Base-by-base conservation (phyloP, 2,888 invertebrate species). In the Xestobium rufovillosum region DNA sequence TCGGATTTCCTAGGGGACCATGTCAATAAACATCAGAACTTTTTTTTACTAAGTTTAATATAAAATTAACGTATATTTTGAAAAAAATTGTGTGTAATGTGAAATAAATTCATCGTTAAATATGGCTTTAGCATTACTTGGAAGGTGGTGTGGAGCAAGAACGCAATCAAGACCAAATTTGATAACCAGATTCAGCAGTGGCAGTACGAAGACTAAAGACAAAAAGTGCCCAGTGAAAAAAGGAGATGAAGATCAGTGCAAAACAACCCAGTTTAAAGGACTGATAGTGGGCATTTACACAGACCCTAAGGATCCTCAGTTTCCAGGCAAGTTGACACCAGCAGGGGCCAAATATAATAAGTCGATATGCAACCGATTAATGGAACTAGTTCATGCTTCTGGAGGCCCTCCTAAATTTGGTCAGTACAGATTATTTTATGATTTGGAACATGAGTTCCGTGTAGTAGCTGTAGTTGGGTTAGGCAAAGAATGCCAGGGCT, bases 391-490 rank as follows among this genome's bases (percentile, higher is more conserved):
- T 13, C 49, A 49, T 35, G 56, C 52, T 28, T 48, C 62, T 4
- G 66, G 66, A 26, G 75, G 61, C 52, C 76, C 61, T 42, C 73
- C 68, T 63, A 71, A 39, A 57, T 64, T 63, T 55, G 76, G 56
- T 54, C 75, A 66, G 65, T 72, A 67, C 2, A 69, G 82, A 45
- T 65, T 80, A 6, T 75, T 81, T 51, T 83, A 73, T 53, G 77
- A 75, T 46, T 55, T 83, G 15, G 79, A 80, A 47, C 67, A 71
- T 0, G 66, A 71, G 16, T 83, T 75, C 55, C 73, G 73, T 0
- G 76, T 71, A 25, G 76, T 86, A 1, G 82, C 80, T 3, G 74
- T 88, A 3, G 79, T 80, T n/a, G 83, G 84, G 10, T 66, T 88
- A 23, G 87, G 86, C 3, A 70, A 71, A 34, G 76, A 78, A 53